phyloP scores from a whole-genome alignment of 2,888 invertebrate genomes.

The Lissocephala sabroskyi region DNA sequence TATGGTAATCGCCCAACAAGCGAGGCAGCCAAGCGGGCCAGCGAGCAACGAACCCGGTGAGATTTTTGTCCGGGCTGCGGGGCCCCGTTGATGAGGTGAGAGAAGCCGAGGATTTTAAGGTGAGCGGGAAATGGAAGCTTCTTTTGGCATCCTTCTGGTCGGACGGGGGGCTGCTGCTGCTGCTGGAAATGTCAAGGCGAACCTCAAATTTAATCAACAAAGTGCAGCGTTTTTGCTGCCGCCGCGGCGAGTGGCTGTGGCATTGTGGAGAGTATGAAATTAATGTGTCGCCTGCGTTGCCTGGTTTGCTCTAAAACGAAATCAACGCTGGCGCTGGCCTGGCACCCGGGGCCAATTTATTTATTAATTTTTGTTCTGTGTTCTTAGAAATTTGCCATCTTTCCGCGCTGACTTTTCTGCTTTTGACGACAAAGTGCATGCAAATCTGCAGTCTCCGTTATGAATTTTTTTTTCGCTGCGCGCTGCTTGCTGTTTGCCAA shows the following conservation, averaged over 20 bases:
- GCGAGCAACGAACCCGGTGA: conserved; percentile 49
- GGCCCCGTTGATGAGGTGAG: not conserved
- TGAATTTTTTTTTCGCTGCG: conserved; percentile 3
- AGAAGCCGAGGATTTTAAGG: conserved; percentile 22
- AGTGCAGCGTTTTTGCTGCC: conserved; percentile 35
- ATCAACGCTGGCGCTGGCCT: conserved; percentile 24
- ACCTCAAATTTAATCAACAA: conserved; percentile 58
- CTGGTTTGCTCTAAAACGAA: conserved; percentile 37
- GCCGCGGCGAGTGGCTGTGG: not conserved
- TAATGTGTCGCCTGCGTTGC: conserved; percentile 54
- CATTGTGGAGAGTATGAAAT: conserved; percentile 24
- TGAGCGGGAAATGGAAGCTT: conserved; percentile 13
- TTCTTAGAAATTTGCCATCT: no score
- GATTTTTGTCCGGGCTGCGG: conserved; percentile 1
- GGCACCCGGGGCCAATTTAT: conserved; percentile 36
- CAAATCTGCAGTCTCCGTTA: not conserved
- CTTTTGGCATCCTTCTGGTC: conserved; percentile 19
- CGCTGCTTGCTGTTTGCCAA: conserved; percentile 29
- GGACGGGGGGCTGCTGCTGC: no score
- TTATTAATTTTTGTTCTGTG: conserved; percentile 44
- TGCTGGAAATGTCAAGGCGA: conserved; percentile 37
- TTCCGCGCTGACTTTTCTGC: no score
- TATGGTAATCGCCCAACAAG: conserved; percentile 53
- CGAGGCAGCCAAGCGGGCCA: conserved; percentile 17
- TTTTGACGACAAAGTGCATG: not conserved